phyloP scores from a whole-genome alignment of 2,888 invertebrate genomes.

The Heliothis peltigera region DNA sequence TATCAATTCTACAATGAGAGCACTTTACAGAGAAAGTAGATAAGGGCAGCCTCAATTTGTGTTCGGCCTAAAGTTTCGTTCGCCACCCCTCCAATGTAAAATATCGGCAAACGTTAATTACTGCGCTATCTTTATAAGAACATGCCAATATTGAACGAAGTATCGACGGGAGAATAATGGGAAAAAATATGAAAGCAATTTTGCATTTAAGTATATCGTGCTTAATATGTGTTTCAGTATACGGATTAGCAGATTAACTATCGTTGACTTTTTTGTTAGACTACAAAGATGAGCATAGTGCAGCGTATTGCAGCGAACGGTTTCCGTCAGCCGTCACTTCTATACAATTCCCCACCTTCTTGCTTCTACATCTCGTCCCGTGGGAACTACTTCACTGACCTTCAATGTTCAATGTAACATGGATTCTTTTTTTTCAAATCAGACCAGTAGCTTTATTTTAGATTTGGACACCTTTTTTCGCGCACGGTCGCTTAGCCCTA shows the following conservation, averaged over 20 bases:
- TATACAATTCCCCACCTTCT: not conserved
- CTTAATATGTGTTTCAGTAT: not conserved
- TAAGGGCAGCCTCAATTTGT: constrained; percentile 47
- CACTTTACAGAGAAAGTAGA: constrained; percentile 29
- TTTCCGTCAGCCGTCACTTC: not conserved
- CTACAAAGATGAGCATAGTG: constrained; percentile 11
- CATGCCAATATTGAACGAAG: not conserved
- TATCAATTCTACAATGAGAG: constrained; percentile 41
- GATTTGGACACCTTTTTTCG: no score
- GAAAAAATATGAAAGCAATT: not conserved
- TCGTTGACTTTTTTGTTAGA: not conserved
- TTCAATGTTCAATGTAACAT: no score
- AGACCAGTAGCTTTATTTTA: no score
- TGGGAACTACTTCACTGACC: no score
- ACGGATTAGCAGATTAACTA: not conserved
- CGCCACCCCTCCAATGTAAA: constrained; percentile 1
- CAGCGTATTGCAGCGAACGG: constrained; percentile 14
- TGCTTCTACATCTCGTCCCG: no score
- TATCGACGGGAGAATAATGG: not conserved
- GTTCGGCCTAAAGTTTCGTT: constrained; percentile 22
- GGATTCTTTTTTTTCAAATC: no score
- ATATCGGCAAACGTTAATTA: constrained; percentile 2
- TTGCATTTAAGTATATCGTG: not conserved
- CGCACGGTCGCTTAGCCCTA: no score
- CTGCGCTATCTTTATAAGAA: not conserved